Evolutionary conservation across 2,888 invertebrate genomes (phyloP).

Genomic region (Sipunculus nudus): DNA sequence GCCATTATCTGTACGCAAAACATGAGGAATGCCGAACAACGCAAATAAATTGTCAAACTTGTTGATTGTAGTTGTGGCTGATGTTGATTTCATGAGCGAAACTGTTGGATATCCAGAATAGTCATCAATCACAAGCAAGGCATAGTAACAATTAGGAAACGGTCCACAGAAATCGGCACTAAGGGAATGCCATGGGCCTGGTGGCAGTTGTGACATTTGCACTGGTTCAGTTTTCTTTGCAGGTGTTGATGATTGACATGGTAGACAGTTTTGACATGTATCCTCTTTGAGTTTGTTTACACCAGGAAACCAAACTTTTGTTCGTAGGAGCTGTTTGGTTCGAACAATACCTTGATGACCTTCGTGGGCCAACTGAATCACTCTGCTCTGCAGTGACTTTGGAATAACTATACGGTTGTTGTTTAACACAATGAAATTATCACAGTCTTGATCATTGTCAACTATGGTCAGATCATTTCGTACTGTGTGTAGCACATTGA

Average conservation of each 20-base stretch:
- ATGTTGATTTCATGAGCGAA: constrained; percentile 17
- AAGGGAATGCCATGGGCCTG: constrained; percentile 14
- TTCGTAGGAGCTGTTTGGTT: constrained; percentile 35
- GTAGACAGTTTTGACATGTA: constrained; percentile 13
- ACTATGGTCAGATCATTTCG: constrained; percentile 1
- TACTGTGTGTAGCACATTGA: no score
- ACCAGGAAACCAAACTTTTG: constrained; percentile 37
- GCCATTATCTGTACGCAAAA: constrained; percentile 35
- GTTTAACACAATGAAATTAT: not conserved
- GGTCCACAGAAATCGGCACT: constrained; percentile 22
- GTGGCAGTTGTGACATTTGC: constrained; percentile 12
- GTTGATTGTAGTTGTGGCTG: constrained; percentile 22
- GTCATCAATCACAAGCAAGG: not conserved
- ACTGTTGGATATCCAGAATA: constrained; percentile 28
- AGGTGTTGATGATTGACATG: constrained; percentile 19
- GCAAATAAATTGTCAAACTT: constrained; percentile 30
- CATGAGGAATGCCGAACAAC: constrained; percentile 28
- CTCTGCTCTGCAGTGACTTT: constrained; percentile 19
- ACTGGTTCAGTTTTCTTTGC: constrained; percentile 11
- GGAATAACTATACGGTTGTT: constrained; percentile 20
- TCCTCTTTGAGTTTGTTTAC: constrained; percentile 24
- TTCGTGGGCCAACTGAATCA: constrained; percentile 35
- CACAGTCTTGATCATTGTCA: no score
- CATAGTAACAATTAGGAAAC: not conserved
- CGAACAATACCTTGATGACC: constrained; percentile 39